These are phyloP conservation scores for Sebastes cheni DNA, from an alignment of 2,797 vertebrate genomes.

Conservation along the genomic window DNA sequence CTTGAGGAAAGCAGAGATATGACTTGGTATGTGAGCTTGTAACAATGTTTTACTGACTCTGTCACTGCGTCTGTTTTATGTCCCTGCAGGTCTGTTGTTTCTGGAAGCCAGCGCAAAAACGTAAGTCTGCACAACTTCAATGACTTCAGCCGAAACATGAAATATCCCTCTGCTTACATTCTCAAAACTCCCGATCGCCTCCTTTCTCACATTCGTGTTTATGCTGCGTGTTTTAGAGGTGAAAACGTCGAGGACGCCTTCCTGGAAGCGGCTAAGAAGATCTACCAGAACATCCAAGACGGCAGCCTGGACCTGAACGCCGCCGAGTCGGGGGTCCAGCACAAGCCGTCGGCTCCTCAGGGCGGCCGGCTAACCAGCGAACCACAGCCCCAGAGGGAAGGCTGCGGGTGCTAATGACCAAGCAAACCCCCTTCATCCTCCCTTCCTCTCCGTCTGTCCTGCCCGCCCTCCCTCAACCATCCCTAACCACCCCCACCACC, in stretches of 20 bases:
- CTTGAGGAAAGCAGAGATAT: not conserved
- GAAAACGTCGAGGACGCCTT: slow-evolving; percentile 99
- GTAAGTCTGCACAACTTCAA: slow-evolving; percentile 84
- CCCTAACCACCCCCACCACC: slow-evolving; percentile 19
- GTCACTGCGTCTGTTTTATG: slow-evolving; percentile 11
- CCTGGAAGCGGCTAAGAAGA: slow-evolving; percentile 98
- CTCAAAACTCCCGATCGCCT: not conserved
- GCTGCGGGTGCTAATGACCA: slow-evolving; percentile 98
- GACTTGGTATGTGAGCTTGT: slow-evolving; percentile 2
- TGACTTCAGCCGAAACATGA: not conserved
- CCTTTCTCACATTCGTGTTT: not conserved
- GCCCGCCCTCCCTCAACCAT: slow-evolving; percentile 40
- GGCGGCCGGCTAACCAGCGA: slow-evolving; percentile 97
- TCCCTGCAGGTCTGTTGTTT: slow-evolving; percentile 91
- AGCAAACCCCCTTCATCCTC: slow-evolving; percentile 49
- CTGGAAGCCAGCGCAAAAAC: slow-evolving; percentile 99
- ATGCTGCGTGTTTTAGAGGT: slow-evolving; percentile 81
- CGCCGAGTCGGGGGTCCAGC: slow-evolving; percentile 97
- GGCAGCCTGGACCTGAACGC: slow-evolving; percentile 99
- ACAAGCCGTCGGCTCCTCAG: slow-evolving; percentile 98
- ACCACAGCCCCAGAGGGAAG: slow-evolving; percentile 98
- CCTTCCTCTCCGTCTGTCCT: slow-evolving; percentile 25
- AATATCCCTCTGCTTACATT: not conserved
- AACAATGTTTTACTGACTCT: slow-evolving; percentile 16
- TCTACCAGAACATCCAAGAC: slow-evolving; percentile 99